Evolutionary conservation across 2,888 invertebrate genomes (phyloP).

Genomic region (Oligia strigilis): DNA sequence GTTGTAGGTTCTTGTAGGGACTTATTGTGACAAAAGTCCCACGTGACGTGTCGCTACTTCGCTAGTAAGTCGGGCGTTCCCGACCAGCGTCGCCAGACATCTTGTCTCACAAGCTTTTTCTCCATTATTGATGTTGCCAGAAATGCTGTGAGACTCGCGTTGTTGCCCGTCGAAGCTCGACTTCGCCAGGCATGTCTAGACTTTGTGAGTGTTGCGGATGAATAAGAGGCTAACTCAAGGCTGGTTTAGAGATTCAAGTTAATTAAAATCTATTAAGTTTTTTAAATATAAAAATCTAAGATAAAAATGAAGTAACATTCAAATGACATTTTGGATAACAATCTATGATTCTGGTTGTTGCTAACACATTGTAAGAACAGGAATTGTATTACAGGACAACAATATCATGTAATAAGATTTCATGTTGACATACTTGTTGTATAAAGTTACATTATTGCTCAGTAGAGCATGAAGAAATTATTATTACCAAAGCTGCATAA

Average conservation of each 20-base stretch:
- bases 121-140: neutral
- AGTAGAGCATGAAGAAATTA: slow-evolving; percentile 16
- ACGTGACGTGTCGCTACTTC: too few species aligned
- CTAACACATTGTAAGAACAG: slow-evolving; percentile 13
- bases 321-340: slow-evolving; percentile 17
- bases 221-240: slow-evolving; percentile 89
- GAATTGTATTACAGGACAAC: slow-evolving; percentile 21
- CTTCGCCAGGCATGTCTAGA: neutral
- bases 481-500: slow-evolving; percentile 6
- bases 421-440: slow-evolving; percentile 26
- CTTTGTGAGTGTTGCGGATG: neutral
- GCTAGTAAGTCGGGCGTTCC: neutral
- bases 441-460: slow-evolving; percentile 37
- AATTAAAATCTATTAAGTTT: slow-evolving; percentile 85
- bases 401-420: slow-evolving; percentile 43
- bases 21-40: neutral
- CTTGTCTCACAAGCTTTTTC: neutral
- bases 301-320: slow-evolving; percentile 7
- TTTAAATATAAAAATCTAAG: slow-evolving; percentile 5
- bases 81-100: neutral
- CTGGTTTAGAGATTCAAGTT: slow-evolving; percentile 95
- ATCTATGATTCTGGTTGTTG: slow-evolving; percentile 14
- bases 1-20: too few species aligned
- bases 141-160: neutral
- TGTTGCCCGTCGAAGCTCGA: neutral